Conservation (phyloP, 2,888 invertebrate species). For the Tachina grossa region DNA sequence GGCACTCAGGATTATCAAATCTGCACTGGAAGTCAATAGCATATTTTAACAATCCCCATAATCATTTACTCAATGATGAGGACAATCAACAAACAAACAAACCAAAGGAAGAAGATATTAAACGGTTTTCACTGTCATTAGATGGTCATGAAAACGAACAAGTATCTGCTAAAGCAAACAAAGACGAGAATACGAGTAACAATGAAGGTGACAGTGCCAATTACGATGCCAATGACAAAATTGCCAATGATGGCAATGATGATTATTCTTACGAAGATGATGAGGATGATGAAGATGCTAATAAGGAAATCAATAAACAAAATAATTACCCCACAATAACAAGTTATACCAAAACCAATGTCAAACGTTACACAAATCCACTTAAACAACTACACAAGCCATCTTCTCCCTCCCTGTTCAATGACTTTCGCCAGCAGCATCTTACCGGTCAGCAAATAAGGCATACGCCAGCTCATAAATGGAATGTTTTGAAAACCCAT, state of each 20-base stretch:
- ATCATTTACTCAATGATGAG: conserved; percentile 55
- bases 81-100: conserved; percentile 20
- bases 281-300: conserved; percentile 70
- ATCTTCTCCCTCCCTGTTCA: conserved; percentile 1
- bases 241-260: conserved; percentile 18
- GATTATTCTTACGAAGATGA: conserved; percentile 69
- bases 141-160: conserved; percentile 25
- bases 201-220: background rate
- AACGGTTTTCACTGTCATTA: conserved; percentile 66
- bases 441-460: conserved; percentile 12
- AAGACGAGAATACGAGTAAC: background rate
- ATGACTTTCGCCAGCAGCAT: background rate
- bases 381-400: conserved; percentile 22
- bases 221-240: conserved; percentile 15
- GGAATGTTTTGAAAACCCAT: conserved; percentile 50
- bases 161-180: conserved; percentile 23
- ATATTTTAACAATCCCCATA: conserved; percentile 46
- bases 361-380: conserved; percentile 66
- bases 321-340: conserved; percentile 26
- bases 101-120: conserved; percentile 52
- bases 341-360: conserved; percentile 50
- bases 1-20: conserved; percentile 8
- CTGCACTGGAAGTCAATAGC: conserved; percentile 33
- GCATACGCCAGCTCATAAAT: conserved; percentile 10
- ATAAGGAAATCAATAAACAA: conserved; percentile 64